Conservation (phyloP, 2,113 vertebrate species). For the Zosterops japonicus region DNA sequence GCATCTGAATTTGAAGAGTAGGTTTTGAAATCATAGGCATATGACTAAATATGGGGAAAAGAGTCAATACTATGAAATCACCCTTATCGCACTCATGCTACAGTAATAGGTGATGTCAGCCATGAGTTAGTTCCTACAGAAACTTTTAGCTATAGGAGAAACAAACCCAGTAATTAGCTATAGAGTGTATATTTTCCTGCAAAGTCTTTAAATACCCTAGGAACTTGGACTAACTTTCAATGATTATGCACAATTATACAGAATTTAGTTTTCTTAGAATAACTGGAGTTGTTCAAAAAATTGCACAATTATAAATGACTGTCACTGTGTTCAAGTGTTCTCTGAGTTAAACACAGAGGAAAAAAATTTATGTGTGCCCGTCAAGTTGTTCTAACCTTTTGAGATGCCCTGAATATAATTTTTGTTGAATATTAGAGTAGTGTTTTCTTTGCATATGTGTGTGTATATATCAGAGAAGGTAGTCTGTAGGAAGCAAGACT, state of each 20-base stretch:
- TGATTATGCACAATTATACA: neutral
- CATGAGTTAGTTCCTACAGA: neutral
- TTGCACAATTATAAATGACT: neutral
- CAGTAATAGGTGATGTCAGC: neutral
- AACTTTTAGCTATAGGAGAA: neutral
- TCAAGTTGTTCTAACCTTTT: neutral
- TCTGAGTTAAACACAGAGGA: neutral
- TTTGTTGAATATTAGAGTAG: neutral
- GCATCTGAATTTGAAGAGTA: neutral
- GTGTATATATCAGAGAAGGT: neutral
- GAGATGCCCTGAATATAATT: neutral
- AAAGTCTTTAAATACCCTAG: neutral
- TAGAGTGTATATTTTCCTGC: neutral
- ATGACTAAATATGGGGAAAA: neutral
- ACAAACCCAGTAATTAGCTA: neutral
- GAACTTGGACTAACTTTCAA: neutral
- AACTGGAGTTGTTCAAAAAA: neutral
- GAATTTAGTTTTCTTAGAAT: neutral
- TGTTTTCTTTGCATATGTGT: neutral
- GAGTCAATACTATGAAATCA: neutral
- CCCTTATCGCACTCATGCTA: neutral
- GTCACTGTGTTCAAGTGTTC: neutral
- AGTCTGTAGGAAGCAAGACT: neutral
- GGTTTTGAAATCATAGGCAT: neutral
- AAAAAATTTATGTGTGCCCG: neutral